A percentile compares a stretch with the other conserved stretches of the same genome.
Evolutionary conservation across 2,888 invertebrate species (phyloP).

Genomic region (Agrochola circellaris): DNA sequence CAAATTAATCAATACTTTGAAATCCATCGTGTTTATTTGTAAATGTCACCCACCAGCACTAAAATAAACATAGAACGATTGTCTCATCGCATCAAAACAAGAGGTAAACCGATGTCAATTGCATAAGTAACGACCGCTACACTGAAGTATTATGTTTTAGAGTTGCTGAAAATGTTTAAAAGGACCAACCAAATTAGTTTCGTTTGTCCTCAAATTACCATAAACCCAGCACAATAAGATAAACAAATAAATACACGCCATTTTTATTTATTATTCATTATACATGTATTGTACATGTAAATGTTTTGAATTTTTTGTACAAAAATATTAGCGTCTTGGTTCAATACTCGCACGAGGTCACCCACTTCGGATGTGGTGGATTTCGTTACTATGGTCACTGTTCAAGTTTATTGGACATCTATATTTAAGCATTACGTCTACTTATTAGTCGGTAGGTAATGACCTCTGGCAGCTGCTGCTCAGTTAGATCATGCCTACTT

Average conservation of each 20-base stretch:
- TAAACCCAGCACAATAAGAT: not conserved
- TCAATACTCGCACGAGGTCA: conserved; percentile 68
- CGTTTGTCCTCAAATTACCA: not conserved
- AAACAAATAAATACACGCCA: not conserved
- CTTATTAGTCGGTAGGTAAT: not conserved
- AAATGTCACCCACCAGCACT: conserved; percentile 19
- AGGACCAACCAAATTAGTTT: not conserved
- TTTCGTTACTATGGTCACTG: conserved; percentile 65
- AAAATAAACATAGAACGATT: conserved; percentile 42
- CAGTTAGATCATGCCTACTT: conserved; percentile 36
- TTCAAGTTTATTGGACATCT: conserved; percentile 38
- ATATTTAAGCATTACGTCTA: conserved; percentile 53
- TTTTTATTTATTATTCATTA: conserved; percentile 10
- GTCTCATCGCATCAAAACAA: conserved; percentile 32
- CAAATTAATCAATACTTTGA: not conserved
- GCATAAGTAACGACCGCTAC: not conserved
- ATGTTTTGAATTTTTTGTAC: conserved; percentile 36
- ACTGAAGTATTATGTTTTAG: conserved; percentile 5
- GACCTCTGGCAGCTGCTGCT: conserved; percentile 31
- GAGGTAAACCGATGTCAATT: conserved; percentile 13
- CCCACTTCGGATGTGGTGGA: conserved; percentile 57
- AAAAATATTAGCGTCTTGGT: conserved; percentile 57
- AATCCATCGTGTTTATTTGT: conserved; percentile 4
- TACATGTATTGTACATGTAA: not conserved
- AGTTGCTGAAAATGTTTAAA: conserved; percentile 6